A percentile compares a stretch with the other conserved stretches of the same genome.
phyloP scores from a whole-genome alignment of 2,113 vertebrate species.

The Tachuris rubrigastra region DNA sequence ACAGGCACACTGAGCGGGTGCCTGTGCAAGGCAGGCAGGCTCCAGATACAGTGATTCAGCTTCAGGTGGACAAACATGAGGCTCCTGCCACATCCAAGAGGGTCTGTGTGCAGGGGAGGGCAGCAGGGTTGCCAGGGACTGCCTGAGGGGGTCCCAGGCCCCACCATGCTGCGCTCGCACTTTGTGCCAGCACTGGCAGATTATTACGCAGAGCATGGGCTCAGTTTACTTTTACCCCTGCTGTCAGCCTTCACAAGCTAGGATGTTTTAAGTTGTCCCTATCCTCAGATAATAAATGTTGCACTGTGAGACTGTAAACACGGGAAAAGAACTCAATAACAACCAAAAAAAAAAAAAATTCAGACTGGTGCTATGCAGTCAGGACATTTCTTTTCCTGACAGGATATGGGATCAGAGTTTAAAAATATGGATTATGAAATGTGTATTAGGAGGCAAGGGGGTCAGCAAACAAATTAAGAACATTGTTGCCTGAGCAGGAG shows the following conservation, averaged over 20 bases:
- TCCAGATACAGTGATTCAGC: neutral
- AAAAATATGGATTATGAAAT: neutral
- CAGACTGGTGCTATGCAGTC: conserved; percentile 10
- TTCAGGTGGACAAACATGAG: neutral
- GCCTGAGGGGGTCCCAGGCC: neutral
- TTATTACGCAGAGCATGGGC: neutral
- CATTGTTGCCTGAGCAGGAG: neutral
- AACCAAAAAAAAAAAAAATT: conserved; percentile 15
- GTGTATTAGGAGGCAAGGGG: neutral
- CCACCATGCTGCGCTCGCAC: neutral
- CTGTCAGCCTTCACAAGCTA: conserved; percentile 13
- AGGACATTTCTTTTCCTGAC: conserved; percentile 57
- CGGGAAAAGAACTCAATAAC: conserved; percentile 67
- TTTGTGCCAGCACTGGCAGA: neutral
- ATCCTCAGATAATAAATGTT: conserved; percentile 55
- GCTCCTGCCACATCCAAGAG: neutral
- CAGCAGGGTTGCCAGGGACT: neutral
- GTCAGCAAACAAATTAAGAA: conserved; percentile 22
- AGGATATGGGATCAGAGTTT: conserved; percentile 53
- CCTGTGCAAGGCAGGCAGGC: neutral
- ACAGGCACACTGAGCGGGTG: neutral
- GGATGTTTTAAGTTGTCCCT: conserved; percentile 53
- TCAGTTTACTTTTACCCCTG: conserved; percentile 14
- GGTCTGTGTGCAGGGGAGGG: neutral
- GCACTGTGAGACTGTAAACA: conserved; percentile 53